phyloP scores from a whole-genome alignment of 2,888 invertebrate genomes.

The Byasa hedistus region DNA sequence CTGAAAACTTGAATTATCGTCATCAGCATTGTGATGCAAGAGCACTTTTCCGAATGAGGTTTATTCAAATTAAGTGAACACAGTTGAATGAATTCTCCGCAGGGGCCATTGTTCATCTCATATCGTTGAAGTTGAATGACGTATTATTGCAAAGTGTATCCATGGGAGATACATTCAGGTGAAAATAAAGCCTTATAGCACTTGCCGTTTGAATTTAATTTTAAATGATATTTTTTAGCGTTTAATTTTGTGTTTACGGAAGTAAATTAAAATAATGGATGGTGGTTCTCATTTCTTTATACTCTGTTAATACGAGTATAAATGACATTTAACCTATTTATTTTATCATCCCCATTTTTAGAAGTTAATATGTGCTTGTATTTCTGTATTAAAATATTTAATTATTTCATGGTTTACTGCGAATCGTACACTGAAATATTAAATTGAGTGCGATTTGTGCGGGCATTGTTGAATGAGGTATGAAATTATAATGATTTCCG shows the following conservation, averaged over 20 bases:
- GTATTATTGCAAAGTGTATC: constrained; percentile 1
- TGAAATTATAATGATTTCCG: constrained; percentile 23
- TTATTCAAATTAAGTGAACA: constrained; percentile 12
- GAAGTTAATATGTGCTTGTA: too few species aligned
- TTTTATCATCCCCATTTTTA: too few species aligned
- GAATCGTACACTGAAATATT: neutral
- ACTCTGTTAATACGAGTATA: too few species aligned
- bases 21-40: constrained; percentile 1
- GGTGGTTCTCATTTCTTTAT: too few species aligned
- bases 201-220: neutral
- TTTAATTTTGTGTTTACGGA: too few species aligned
- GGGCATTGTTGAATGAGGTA: constrained; percentile 16
- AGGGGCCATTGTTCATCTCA: constrained; percentile 15
- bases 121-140: constrained; percentile 10
- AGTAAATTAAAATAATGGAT: too few species aligned
- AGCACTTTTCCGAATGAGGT: constrained; percentile 13
- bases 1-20: constrained; percentile 4
- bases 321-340: too few species aligned
- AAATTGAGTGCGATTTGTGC: constrained; percentile 10
- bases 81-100: constrained; percentile 18
- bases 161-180: neutral
- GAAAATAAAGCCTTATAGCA: constrained; percentile 3
- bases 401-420: too few species aligned
- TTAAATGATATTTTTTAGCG: neutral
- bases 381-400: too few species aligned